Evolutionary conservation across 2,113 vertebrate genomes (phyloP), one percentile per base, ranked within the genome.

Genomic region (Gila orcuttii): DNA sequence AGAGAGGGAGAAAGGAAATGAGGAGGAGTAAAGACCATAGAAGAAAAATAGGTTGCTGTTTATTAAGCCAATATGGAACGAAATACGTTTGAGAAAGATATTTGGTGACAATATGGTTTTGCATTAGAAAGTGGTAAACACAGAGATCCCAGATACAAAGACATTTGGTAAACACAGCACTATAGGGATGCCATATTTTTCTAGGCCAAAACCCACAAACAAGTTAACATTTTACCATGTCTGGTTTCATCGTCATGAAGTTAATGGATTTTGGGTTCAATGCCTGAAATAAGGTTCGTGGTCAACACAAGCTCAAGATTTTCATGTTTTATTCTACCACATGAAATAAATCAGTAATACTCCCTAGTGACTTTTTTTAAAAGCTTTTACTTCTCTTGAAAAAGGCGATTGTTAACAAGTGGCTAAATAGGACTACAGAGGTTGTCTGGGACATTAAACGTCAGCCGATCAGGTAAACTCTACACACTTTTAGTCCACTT

Each of bases 11-110:
- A 6, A 21, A 57, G 55, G 19, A 57, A 55, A 55, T 6, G 2
- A 50, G 17, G 2, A 50, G 8, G 88, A 90, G 91, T 85, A 88
- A 89, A 52, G 28, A 31, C 45, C 5, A 52, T 25, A 36, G 6
- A 39, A 73, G 21, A 68, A 66, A 83, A 59, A 83, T 83, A 55
- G 31, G 11, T 71, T 82, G 31, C 45, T 39, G 1, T 82, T 71
- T 47, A 82, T 31, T 82, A 31, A 1, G 12, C 33, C 55, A 79
- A 62, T 25, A 19, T 42, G n/a, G 6, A 60, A 66, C 3, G 0
- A 64, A 31, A 7, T 42, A 47, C 2, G 3, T 80, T n/a, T 45
- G 23, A 6, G 17, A 80, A 23, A 39, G 6, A 62, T 25, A 47
- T 45, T 42, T 39, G 11, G 11, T 23, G 21, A 59, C 10, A 79